Percentiles rank a stretch among this genome's conserved stretches.
Conservation (phyloP, 1,140 invertebrate genomes). For the Procambarus virginalis region DNA sequence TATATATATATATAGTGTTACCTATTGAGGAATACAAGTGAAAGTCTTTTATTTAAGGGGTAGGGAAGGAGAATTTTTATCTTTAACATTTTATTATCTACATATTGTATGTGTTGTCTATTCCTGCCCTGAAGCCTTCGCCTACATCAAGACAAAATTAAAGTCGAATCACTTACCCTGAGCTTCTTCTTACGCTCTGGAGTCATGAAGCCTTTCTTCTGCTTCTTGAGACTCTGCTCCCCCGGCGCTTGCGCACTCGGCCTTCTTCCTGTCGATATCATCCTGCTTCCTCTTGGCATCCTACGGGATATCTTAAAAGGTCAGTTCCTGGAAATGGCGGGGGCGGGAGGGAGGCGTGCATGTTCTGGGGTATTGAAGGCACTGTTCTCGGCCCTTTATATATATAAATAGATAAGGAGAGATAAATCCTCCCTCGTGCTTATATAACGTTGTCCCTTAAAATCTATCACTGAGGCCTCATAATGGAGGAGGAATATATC, state of each 20-base stretch:
- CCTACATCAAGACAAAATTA: neutral
- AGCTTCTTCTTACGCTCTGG: constrained; percentile 99
- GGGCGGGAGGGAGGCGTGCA: no score
- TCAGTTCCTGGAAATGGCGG: constrained; percentile 14
- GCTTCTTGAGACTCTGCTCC: constrained; percentile 94
- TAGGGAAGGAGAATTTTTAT: no score
- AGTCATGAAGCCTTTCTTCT: constrained; percentile 99
- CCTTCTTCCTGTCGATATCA: constrained; percentile 94
- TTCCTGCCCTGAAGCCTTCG: no score
- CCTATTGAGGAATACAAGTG: no score
- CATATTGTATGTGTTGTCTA: no score
- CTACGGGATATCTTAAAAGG: constrained; percentile 60
- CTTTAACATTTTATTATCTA: no score
- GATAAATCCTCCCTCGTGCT: neutral
- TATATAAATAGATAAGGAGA: neutral
- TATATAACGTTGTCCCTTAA: neutral
- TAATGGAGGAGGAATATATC: neutral
- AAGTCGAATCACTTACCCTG: constrained; percentile 77
- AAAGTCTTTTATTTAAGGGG: no score
- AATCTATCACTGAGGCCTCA: neutral
- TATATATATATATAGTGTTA: no score
- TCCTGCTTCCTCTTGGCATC: constrained; percentile 93
- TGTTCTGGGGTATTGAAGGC: neutral
- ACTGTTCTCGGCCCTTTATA: neutral
- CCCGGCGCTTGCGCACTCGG: constrained; percentile 96